A percentile compares a stretch with the other conserved stretches of the same genome.
phyloP scores from a whole-genome alignment of 1,140 invertebrate genomes.

The Diplogasteroides magnus region DNA sequence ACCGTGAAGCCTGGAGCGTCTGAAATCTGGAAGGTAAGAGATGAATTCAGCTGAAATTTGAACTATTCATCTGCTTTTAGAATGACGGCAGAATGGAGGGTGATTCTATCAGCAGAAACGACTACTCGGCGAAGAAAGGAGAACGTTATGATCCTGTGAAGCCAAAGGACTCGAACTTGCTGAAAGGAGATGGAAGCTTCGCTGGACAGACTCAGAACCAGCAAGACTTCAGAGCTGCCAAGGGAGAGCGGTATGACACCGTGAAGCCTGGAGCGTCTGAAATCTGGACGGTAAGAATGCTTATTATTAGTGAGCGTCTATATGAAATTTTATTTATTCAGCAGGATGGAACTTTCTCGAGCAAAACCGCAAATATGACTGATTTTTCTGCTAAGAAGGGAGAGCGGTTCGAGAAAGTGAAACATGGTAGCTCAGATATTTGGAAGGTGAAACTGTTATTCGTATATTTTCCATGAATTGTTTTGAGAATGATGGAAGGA shows the following conservation, averaged over 20 bases:
- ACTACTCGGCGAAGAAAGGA: conserved; percentile 16
- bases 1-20: conserved; percentile 20
- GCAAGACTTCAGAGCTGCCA: conserved; percentile 1
- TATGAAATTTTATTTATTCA: neutral
- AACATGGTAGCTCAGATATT: conserved; percentile 5
- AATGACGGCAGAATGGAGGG: conserved; percentile 39
- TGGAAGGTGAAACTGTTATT: neutral
- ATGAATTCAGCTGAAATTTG: neutral
- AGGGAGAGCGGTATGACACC: conserved; percentile 10
- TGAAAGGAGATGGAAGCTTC: conserved; percentile 11
- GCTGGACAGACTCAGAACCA: conserved; percentile 10
- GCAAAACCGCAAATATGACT: neutral
- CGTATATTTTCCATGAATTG: neutral
- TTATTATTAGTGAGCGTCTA: neutral
- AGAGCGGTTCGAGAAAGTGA: conserved; percentile 2
- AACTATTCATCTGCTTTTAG: conserved; percentile 16
- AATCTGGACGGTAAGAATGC: neutral
- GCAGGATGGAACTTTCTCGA: neutral
- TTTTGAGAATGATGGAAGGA: neutral
- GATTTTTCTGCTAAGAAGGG: conserved; percentile 1
- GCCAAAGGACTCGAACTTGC: conserved; percentile 9
- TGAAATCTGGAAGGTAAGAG: conserved; percentile 32
- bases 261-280: conserved; percentile 5
- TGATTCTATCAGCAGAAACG: conserved; percentile 29
- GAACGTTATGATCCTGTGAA: conserved; percentile 4